Evolutionary conservation across 2,797 vertebrate genomes (phyloP), one percentile per base, ranked within the genome.

Genomic region (Numenius phaeopus): DNA sequence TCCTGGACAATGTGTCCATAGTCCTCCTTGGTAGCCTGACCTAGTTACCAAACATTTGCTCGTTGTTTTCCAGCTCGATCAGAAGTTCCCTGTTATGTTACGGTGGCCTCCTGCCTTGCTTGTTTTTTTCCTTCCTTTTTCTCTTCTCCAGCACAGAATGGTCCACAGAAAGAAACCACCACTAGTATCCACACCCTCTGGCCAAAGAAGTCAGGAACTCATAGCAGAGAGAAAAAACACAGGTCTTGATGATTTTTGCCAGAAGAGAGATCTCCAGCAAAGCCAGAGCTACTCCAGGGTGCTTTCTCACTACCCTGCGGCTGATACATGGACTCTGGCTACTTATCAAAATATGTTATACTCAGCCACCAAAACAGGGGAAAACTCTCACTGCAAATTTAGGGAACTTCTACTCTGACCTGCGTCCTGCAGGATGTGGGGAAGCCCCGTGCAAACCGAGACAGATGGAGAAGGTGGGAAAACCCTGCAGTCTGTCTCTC

Each of bases 401-500:
- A 73, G 20, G 59, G n/a, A 95, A 40, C 15, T 54, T 69, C 71
- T 87, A 29, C 40, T 61, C 21, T 55, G 84, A 29, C 32, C 61
- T 12, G 17, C 16, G 65, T 55, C 54, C 58, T 81, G 61, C 3
- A 46, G 71, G 9, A 55, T 39, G 30, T 29, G 29, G 14, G 64
- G 67, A 89, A 92, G 75, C 49, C 73, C 78, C 40, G 14, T 52
- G 21, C 10, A 42, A 89, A 57, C 42, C 1, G 5, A 69, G 59
- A 67, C 64, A 83, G 86, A 77, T 55, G 86, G 90, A 77, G 47
- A 83, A 89, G 52, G 65, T 80, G 61, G 79, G 73, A 82, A 95
- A 95, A 69, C 46, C 49, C 85, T 2, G 1, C 64, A 86, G 65
- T 24, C 65, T 90, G 49, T n/a, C 81, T 47, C 54, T 91, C 66